Evolutionary conservation across 2,113 vertebrate genomes (phyloP), one percentile per base, ranked within the genome.

Genomic region (Rynchops niger): DNA sequence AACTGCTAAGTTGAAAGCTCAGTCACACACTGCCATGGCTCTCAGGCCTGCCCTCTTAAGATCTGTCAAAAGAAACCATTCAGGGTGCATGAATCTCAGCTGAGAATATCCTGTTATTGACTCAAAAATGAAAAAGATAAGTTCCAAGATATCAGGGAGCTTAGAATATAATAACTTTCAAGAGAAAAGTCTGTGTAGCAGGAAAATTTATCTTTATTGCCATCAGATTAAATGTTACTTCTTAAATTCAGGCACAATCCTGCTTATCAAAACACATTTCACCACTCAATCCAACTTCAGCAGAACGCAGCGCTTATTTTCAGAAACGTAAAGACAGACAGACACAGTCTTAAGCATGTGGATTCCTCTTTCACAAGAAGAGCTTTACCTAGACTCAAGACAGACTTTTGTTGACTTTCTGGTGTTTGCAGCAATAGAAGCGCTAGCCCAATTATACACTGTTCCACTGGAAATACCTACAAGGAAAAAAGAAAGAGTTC

Each of bases 381-480:
- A 62, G 30, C 14, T 95, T 98, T 99, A 99, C 99, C 99, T 73
- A 99, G 98, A 89, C 93, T 98, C 86, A 99, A 98, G 69, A 99
- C 82, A 74, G 98, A 86, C 30, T 98, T 99, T 82, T 99, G 99
- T 86, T 99, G 99, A 88, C 98, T 97, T 94, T 98, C 96, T 26
- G 99, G 98, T 71, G 98, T 97, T 77, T 99, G 98, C 4, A 99
- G 95, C 70, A 99, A 97, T 25, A 99, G 98, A 93, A 99, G 95
- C 2, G 98, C 98, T 82, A 99, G 94, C 19, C 98, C 99, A 97
- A 99, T 97, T 91, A 99, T 52, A 94, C 96, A 94, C 72, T 99
- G 98, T 27, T 99, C 98, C 86, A 97, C 79, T 23, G 98, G 99
- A 95, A 99, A 98, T 55, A 97, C 97, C 99, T 99, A 63, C 3